Conservation (phyloP, 2,113 vertebrate species). For the Ibidorhyncha struthersii region DNA sequence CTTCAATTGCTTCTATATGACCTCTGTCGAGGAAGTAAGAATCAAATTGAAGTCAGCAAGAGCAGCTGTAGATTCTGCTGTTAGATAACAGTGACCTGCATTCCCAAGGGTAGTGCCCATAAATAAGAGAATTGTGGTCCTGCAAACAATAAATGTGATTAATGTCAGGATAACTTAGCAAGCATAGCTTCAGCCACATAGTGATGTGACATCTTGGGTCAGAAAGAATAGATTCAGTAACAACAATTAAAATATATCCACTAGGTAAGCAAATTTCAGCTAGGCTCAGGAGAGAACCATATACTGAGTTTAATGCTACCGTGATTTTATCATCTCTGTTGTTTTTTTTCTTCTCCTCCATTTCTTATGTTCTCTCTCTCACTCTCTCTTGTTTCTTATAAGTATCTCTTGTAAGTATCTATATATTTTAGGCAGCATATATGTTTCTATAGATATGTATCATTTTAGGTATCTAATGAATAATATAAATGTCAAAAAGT, state of each 20-base stretch:
- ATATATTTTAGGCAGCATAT: background rate
- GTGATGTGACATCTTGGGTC: conserved; percentile 66
- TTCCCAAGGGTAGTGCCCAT: conserved; percentile 71
- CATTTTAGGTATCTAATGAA: background rate
- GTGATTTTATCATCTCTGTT: background rate
- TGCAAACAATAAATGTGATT: conserved; percentile 76
- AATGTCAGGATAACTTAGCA: conserved; percentile 75
- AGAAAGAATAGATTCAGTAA: conserved; percentile 57
- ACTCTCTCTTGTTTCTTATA: background rate
- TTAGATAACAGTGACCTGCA: conserved; percentile 70
- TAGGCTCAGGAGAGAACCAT: background rate
- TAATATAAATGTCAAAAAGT: background rate
- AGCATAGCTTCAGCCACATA: conserved; percentile 55
- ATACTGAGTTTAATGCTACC: background rate
- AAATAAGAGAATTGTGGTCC: conserved; percentile 54
- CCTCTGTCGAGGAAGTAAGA: conserved; percentile 75
- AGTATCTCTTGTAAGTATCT: background rate
- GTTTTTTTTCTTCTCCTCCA: background rate
- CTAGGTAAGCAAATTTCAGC: conserved; percentile 36
- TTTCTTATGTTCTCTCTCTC: background rate
- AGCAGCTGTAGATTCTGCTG: conserved; percentile 71
- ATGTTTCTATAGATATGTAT: background rate
- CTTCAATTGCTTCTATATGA: conserved; percentile 73
- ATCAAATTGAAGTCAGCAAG: conserved; percentile 63
- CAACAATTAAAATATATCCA: conserved; percentile 61